Evolutionary conservation across 2,113 vertebrate genomes (phyloP).

Genomic region (Anguilla japonica): DNA sequence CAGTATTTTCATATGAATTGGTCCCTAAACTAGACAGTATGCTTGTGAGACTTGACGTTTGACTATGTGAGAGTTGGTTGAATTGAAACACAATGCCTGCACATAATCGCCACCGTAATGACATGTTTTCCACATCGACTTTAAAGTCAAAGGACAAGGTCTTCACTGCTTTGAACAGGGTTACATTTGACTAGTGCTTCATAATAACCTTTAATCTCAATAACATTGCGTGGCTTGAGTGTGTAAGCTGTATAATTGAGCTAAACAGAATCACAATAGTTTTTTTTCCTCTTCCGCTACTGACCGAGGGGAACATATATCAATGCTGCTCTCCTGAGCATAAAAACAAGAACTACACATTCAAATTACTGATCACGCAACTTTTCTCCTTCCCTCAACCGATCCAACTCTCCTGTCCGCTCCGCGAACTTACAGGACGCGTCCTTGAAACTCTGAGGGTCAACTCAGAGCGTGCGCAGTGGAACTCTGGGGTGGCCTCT

Average conservation of each 20-base stretch:
- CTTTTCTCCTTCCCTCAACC: neutral
- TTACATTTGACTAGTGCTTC: neutral
- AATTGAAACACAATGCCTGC: neutral
- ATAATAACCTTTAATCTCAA: neutral
- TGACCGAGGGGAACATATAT: neutral
- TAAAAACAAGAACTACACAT: constrained; percentile 1
- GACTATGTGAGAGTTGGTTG: too few species aligned
- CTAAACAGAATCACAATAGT: neutral
- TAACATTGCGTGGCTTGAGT: neutral
- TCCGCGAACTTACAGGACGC: neutral
- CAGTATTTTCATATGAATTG: too few species aligned
- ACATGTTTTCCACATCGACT: neutral
- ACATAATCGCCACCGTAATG: neutral
- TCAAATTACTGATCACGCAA: neutral
- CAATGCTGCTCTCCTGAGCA: constrained; percentile 17
- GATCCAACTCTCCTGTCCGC: neutral
- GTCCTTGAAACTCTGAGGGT: neutral
- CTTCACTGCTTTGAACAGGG: neutral
- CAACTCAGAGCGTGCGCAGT: too few species aligned
- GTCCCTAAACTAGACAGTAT: too few species aligned
- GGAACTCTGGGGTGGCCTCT: too few species aligned
- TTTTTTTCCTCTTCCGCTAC: neutral
- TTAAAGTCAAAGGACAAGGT: neutral
- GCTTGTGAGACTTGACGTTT: too few species aligned
- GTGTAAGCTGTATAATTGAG: neutral